A percentile compares a stretch with the other conserved stretches of the same genome.
These are phyloP conservation scores for Eufriesea mexicana DNA, from an alignment of 1,140 invertebrate genomes.

Conservation along the genomic window DNA sequence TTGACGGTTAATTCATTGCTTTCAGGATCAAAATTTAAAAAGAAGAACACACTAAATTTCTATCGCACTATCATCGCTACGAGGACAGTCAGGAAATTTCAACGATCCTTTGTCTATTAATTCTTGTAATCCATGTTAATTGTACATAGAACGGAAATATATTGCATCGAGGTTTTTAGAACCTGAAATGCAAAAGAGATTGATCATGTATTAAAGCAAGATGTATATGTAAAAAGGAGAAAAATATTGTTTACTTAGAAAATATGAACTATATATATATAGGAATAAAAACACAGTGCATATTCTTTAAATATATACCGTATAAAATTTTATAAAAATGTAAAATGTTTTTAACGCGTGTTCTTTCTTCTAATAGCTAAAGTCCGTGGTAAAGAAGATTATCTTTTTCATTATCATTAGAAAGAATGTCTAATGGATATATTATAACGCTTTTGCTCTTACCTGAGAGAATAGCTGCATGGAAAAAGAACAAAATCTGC, in stretches of 20 bases:
- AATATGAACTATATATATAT: too few relatives aligned
- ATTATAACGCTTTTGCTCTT: neutral
- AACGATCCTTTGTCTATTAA: neutral
- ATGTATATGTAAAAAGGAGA: too few relatives aligned
- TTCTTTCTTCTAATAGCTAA: too few relatives aligned
- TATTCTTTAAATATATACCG: too few relatives aligned
- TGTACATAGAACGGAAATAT: constrained; percentile 63
- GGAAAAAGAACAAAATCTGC: constrained; percentile 67
- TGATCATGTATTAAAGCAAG: too few relatives aligned
- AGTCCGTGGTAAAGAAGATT: too few relatives aligned
- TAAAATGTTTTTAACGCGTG: neutral
- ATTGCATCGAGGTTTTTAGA: constrained; percentile 66
- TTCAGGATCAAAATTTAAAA: too few relatives aligned
- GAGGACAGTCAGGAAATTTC: neutral
- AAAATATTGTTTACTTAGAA: too few relatives aligned
- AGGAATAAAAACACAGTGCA: too few relatives aligned
- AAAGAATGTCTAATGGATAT: neutral
- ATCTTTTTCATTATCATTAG: neutral
- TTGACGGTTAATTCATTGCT: neutral
- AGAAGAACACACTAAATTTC: neutral
- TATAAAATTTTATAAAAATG: neutral
- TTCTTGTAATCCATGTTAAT: constrained; percentile 18
- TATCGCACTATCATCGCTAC: too few relatives aligned
- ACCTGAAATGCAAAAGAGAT: constrained; percentile 50
- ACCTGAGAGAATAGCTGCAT: constrained; percentile 57